Base-by-base conservation (phyloP, 2,797 vertebrate genomes). In the Rhincodon typus region DNA sequence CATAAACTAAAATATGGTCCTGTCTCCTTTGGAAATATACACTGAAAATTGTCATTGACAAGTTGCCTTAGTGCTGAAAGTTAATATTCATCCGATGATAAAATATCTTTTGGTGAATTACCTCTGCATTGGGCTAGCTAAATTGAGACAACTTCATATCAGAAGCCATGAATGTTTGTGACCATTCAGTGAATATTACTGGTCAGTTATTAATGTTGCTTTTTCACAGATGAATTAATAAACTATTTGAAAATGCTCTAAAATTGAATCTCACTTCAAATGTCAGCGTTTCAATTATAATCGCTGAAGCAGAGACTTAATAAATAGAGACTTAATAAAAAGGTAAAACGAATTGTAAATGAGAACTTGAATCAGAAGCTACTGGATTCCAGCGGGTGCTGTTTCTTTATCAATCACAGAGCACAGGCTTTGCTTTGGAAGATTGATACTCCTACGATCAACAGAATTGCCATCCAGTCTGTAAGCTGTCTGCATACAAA, bases 241-340 rank as follows among this genome's bases (percentile, higher is more conserved):
- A 96, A 96, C 95, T 30, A 96, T 23, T 79, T 90, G 88, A 91
- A 94, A 94, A 72, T 94, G 27, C 10, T 42, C 13, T 96, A 57
- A 1, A 30, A 10, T 53, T 69, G 66, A 70, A 34, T 95, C 95
- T 96, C 66, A 96, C 93, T 94, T 66, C 96, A 96, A 96, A 96
- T 96, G 95, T 96, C 96, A 96, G 25, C 0, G 74, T 7, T 70
- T 82, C 25, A 1, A 8, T 96, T 96, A 42, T 38, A 88, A 38
- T 96, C 96, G 74, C 70, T 3, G 94, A 72, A 96, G 96, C 96
- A 95, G 0, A 0, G 88, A 96, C 96, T 95, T 95, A 42, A 38
- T n/a, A 66, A 25, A 84, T 74, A 77, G 30, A 79, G 10, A 6
- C 4, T 53, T 3, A 82, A 79, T 69, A 96, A 96, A 82, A 62